Evolutionary conservation across 1,140 invertebrate species (phyloP).

Genomic region (Glossosoma conforme): DNA sequence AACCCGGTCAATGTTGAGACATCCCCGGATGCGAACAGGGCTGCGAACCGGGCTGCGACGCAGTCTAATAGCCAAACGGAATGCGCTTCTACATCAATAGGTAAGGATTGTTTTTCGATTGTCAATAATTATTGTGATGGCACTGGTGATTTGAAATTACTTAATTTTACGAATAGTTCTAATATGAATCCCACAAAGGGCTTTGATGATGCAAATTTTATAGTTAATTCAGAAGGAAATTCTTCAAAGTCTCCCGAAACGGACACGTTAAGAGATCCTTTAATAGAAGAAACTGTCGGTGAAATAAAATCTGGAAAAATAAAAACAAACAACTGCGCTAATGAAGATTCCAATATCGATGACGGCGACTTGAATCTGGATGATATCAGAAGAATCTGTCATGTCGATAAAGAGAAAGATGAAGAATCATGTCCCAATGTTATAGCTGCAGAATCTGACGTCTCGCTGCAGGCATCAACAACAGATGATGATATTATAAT

Average conservation of each 20-base stretch:
- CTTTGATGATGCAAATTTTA: conserved; percentile 30
- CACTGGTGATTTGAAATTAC: conserved; percentile 4
- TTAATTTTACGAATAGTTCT: conserved; percentile 13
- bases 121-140: conserved; percentile 1
- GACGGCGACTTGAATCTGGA: conserved; percentile 25
- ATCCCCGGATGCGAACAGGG: conserved; percentile 8
- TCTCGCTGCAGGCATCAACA: not conserved
- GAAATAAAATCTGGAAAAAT: not conserved
- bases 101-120: conserved; percentile 14
- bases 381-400: conserved; percentile 24
- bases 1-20: conserved; percentile 17
- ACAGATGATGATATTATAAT: not conserved
- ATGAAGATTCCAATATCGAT: conserved; percentile 17
- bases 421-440: not conserved
- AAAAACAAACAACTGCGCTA: not conserved
- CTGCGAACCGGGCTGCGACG: conserved; percentile 13
- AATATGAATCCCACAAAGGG: conserved; percentile 19
- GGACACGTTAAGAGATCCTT: not conserved
- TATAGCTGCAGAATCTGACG: not conserved
- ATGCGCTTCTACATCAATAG: too few relatives aligned
- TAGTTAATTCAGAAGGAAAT: conserved; percentile 5
- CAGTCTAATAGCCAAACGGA: too few relatives aligned
- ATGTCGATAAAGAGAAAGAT: not conserved
- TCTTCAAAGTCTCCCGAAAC: not conserved
- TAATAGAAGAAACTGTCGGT: not conserved